Base-by-base conservation (phyloP, 2,888 invertebrate species). In the Sarcophaga carnaria region DNA sequence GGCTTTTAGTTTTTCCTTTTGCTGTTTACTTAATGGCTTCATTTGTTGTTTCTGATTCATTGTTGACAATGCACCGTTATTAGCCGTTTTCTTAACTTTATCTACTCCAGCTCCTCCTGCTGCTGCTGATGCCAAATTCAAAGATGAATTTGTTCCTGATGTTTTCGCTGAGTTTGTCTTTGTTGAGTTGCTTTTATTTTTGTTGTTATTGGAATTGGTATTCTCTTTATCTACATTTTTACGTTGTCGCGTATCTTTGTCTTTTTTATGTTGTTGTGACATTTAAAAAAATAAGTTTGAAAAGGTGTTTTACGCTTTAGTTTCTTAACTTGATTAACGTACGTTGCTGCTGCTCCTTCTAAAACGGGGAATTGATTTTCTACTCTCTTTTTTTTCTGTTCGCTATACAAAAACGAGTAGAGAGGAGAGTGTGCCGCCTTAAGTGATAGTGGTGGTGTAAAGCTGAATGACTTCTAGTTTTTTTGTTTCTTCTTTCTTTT, bases 1-100 rank as follows among this genome's bases (percentile, higher is more conserved):
- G 92, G 95, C 92, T 90, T 93, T 93, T 88, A 95, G 94, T 86
- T 93, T 93, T 88, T 94, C 94, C 88, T 92, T 89, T 90, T 91
- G 91, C 85, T 90, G 90, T 88, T 89, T 91, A 81, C 86, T 85
- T 74, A 89, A 87, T 64, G 81, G 54, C 45, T 81, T 87, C n/a
- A 75, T 71, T 83, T 79, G 84, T 85, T 86, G 84, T 83, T 86
- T 90, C 83, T 64, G 72, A 88, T 86, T 89, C 88, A 79, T 83
- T 80, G 72, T 67, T 67, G 66, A 63, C 71, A 87, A 71, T 76
- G 87, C 62, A 72, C 78, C 81, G 85, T 83, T 78, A 74, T 66
- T 85, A 77, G 72, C 47, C 72, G 77, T 62, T 79, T 83, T 87
- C 12, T 54, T 80, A 70, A 69, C 88, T 80, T 83, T 89, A 80